Evolutionary conservation across 2,888 invertebrate genomes (phyloP), one percentile per base, ranked within the genome.

Genomic region (Uloborus plumipes): DNA sequence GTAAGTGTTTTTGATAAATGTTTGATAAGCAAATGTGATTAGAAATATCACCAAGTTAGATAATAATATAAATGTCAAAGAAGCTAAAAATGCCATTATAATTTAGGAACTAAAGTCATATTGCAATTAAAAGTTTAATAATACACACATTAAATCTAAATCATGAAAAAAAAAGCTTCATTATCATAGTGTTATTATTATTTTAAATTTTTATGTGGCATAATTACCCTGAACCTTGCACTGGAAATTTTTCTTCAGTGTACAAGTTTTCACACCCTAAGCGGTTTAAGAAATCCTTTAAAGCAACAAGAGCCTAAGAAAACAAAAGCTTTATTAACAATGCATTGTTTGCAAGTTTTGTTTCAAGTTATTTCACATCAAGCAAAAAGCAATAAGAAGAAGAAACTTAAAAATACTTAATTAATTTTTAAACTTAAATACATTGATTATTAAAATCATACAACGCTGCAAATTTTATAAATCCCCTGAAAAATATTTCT

Each of bases 241-340:
- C 87, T n/a, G 97, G 96, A 91, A 97, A 97, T 87, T 92, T 92
- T 88, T 96, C 94, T 90, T 99, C 99, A 0, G 98, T 98, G 89
- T 94, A 97, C 0, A 95, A 89, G 50, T 91, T 90, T 89, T 99
- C 98, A 18, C 94, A 94, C 50, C 96, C 97, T 49, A 97, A 90
- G 31, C 92, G 91, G 89, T 99, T 98, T 71, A 97, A 88, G 74
- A 99, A 90, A 91, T 99, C 99, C 90, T 99, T 99, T 64, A 98
- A 90, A 0, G 95, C 93, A 7, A 97, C 92, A 86, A 99, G 91
- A 0, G 97, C 91, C 90, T 89, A 84, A 16, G 84, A 82, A 58
- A 39, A 18, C 55, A 39, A 18, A 26, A 70, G 18, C 6, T 16
- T 55, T 9, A 11, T 39, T 39, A 7, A 39, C 11, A 39, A 39